Conservation (phyloP, 2,113 vertebrate species). For the Nibea albiflora region DNA sequence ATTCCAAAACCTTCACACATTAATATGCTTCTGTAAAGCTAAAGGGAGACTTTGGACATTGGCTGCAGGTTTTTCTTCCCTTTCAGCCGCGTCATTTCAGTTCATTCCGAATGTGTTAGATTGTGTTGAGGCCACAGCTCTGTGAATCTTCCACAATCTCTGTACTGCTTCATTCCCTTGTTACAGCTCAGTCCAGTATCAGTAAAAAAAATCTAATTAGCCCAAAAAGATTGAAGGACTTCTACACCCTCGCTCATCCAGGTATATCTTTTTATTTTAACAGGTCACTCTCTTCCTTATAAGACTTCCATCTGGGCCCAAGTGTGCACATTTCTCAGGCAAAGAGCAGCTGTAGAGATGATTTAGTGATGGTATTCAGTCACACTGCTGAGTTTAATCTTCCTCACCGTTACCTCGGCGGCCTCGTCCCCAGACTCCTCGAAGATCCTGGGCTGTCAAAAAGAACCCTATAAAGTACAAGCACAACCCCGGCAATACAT, state of each 20-base stretch:
- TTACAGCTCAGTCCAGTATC: slow-evolving; percentile 1
- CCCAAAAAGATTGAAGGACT: slow-evolving; percentile 11
- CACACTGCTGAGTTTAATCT: slow-evolving; percentile 63
- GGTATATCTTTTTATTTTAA: slow-evolving; percentile 37
- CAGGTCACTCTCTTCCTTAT: slow-evolving; percentile 18
- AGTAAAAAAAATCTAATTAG: neutral
- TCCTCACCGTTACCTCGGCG: slow-evolving; percentile 46
- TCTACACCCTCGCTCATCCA: neutral
- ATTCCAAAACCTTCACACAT: neutral
- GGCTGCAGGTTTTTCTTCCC: neutral
- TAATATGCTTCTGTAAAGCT: neutral
- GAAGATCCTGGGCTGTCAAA: slow-evolving; percentile 44
- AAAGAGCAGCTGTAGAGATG: slow-evolving; percentile 47
- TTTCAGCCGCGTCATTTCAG: neutral
- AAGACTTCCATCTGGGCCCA: slow-evolving; percentile 2
- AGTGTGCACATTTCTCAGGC: slow-evolving; percentile 16
- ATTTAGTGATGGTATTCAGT: slow-evolving; percentile 63
- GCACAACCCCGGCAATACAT: slow-evolving; percentile 28
- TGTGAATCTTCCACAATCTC: neutral
- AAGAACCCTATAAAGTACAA: slow-evolving; percentile 44
- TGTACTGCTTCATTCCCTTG: slow-evolving; percentile 1
- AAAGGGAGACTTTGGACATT: too few species aligned
- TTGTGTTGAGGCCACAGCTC: neutral
- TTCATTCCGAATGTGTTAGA: neutral
- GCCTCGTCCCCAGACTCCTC: slow-evolving; percentile 28